Percentiles rank a stretch among this genome's conserved stretches.
Conservation (phyloP, 2,797 vertebrate genomes). For the Amblyopsis hoosieri region DNA sequence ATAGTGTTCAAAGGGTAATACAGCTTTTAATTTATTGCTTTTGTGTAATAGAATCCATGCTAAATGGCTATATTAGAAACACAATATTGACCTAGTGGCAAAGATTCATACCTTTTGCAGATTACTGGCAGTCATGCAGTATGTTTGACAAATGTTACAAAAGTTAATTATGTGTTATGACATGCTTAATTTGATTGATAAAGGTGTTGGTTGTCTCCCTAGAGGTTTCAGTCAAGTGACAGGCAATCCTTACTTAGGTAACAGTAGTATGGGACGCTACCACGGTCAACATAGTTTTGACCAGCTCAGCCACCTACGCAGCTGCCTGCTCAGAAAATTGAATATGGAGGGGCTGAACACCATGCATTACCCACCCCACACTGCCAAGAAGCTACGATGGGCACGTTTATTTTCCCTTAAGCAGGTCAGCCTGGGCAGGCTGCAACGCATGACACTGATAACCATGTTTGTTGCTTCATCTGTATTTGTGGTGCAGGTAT, state of each 20-base stretch:
- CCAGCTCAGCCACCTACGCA: conserved; percentile 84
- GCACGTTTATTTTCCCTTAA: conserved; percentile 67
- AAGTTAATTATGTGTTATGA: too few relatives aligned
- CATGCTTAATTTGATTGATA: too few relatives aligned
- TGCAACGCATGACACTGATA: conserved; percentile 48
- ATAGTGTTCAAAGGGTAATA: too few relatives aligned
- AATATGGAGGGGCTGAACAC: conserved; percentile 76
- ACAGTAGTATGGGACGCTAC: conserved; percentile 88
- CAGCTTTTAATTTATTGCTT: too few relatives aligned
- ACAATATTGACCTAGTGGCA: too few relatives aligned
- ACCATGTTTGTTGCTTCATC: conserved; percentile 45
- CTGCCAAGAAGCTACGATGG: conserved; percentile 66
- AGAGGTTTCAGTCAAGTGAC: too few relatives aligned
- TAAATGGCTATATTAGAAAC: too few relatives aligned
- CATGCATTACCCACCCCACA: conserved; percentile 82
- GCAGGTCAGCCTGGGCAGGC: conserved; percentile 53
- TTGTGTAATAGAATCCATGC: too few relatives aligned
- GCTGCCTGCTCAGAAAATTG: conserved; percentile 87
- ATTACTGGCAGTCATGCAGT: too few relatives aligned
- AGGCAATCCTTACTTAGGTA: conserved; percentile 62
- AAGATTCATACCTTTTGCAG: too few relatives aligned
- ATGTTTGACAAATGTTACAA: too few relatives aligned
- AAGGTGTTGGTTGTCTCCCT: too few relatives aligned
- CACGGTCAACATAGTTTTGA: conserved; percentile 83
- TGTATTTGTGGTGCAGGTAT: conserved; percentile 69